Base-by-base conservation (phyloP, 2,113 vertebrate species). In the Corythornis cristatus region DNA sequence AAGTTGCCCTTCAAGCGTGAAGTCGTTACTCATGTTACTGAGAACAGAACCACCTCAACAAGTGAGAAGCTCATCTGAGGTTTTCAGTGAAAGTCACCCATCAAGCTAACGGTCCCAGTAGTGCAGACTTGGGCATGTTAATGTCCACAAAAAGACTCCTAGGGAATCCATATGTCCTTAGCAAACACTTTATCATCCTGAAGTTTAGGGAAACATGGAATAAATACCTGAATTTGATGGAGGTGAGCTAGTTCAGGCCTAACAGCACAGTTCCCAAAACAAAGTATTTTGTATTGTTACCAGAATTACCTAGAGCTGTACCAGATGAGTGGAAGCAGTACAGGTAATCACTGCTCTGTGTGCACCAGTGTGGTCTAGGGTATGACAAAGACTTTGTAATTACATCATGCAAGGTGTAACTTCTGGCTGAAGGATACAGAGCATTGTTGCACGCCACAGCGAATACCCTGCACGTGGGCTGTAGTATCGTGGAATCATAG, bases 251-350 rank as follows among this genome's bases (percentile, higher is more conserved):
- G 11, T 3, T 22, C 16, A 65, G 53, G 25, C 6, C 3, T 19
- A 74, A 45, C 1, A 0, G 26, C 45, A 54, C 0, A 0, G 57
- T 2, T 75, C 29, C 22, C n/a, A 53, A 37, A 48, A 1, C 8
- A 26, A 61, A 79, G 3, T 12, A 53, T 10, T 31, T 2, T 4
- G 15, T 43, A 29, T 31, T 88, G 65, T 61, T 9, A 83, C 11
- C 31, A 79, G 48, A 72, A 56, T 22, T 43, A 19, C 40, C 83
- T 25, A 15, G 26, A 68, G 35, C n/a, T 35, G 72, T 3, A 3
- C 28, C 43, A 51, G 1, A 23, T 7, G 46, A 26, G 20, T 26
- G 26, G 61, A 26, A 57, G 65, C 13, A 15, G 65, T 46, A 19
- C 5, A 1, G 29, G 22, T 50, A 62, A 81, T 11, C 7, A 3